These are phyloP conservation scores for Bradysia coprophila DNA, from an alignment of 1,140 invertebrate species.

Conservation along the genomic window DNA sequence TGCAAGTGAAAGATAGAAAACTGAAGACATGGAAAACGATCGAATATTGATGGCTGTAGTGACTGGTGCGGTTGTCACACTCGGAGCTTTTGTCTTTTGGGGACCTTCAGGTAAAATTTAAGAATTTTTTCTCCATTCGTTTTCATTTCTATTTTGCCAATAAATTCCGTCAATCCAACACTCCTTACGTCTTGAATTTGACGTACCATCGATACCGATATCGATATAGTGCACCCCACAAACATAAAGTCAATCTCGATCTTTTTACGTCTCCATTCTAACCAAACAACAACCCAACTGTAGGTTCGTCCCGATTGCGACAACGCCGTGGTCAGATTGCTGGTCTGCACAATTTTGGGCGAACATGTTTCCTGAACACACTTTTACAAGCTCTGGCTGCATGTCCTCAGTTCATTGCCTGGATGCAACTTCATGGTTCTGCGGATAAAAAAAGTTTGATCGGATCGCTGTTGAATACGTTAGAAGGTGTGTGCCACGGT, in stretches of 20 bases:
- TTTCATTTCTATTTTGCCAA: background rate
- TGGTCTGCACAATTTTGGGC: slow-evolving; percentile 67
- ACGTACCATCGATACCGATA: too few relatives aligned
- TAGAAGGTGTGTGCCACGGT: slow-evolving; percentile 30
- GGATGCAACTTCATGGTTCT: slow-evolving; percentile 43
- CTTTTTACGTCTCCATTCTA: too few relatives aligned
- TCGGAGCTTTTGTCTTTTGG: slow-evolving; percentile 62
- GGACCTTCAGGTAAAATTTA: slow-evolving; percentile 35
- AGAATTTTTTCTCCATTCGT: too few relatives aligned
- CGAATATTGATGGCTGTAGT: slow-evolving; percentile 40
- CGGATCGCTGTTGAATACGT: slow-evolving; percentile 37
- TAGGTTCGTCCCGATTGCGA: slow-evolving; percentile 29
- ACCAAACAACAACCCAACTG: background rate
- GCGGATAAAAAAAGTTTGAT: slow-evolving; percentile 38
- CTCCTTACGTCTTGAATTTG: too few relatives aligned
- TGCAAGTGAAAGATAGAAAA: too few relatives aligned
- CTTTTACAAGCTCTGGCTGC: slow-evolving; percentile 66
- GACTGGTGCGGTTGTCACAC: slow-evolving; percentile 50
- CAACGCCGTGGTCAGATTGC: slow-evolving; percentile 47
- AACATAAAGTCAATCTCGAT: too few relatives aligned
- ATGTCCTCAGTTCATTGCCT: slow-evolving; percentile 52
- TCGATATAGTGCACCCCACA: too few relatives aligned
- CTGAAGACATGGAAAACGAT: slow-evolving; percentile 24
- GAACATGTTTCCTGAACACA: slow-evolving; percentile 76
- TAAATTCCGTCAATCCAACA: too few relatives aligned